These are phyloP conservation scores for Spongia lamella DNA, from an alignment of 37 sponge, comb jelly and placozoan species.

Conservation along the genomic window DNA sequence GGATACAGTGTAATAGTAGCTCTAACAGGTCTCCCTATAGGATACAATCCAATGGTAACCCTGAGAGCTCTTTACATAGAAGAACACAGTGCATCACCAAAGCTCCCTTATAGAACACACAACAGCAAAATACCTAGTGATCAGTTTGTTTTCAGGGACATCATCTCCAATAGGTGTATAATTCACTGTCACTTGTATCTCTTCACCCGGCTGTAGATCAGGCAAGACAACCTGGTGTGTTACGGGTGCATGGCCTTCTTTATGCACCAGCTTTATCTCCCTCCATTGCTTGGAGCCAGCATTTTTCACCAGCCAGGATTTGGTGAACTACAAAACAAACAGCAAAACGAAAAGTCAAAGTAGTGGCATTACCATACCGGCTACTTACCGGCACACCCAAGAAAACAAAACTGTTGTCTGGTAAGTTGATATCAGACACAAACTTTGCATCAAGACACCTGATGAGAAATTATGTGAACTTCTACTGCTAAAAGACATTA, in stretches of 20 bases:
- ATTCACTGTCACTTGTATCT: conserved; percentile 38
- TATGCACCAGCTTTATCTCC: conserved; percentile 55
- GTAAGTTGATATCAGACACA: conserved; percentile 53
- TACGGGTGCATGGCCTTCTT: conserved; percentile 49
- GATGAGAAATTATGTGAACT: neutral
- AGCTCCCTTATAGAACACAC: neutral
- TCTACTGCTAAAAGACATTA: neutral
- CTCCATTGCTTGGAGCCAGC: conserved; percentile 75
- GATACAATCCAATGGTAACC: too few species aligned
- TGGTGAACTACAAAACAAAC: conserved; percentile 50
- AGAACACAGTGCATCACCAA: neutral
- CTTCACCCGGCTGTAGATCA: conserved; percentile 66
- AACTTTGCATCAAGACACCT: conserved; percentile 45
- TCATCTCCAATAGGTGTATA: conserved; percentile 34
- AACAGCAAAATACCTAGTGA: conserved; percentile 4
- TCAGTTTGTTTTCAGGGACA: conserved; percentile 4
- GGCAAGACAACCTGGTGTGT: conserved; percentile 34
- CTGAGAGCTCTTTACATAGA: neutral
- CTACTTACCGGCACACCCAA: conserved; percentile 32
- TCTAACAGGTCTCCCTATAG: neutral
- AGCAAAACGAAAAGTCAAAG: too few species aligned
- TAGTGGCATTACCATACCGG: too few species aligned
- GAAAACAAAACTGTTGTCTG: conserved; percentile 35
- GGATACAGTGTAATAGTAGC: too few species aligned
- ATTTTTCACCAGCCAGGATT: conserved; percentile 76